phyloP scores from a whole-genome alignment of 53 echinoderm and acorn worm genomes.

The Antedon mediterranea region DNA sequence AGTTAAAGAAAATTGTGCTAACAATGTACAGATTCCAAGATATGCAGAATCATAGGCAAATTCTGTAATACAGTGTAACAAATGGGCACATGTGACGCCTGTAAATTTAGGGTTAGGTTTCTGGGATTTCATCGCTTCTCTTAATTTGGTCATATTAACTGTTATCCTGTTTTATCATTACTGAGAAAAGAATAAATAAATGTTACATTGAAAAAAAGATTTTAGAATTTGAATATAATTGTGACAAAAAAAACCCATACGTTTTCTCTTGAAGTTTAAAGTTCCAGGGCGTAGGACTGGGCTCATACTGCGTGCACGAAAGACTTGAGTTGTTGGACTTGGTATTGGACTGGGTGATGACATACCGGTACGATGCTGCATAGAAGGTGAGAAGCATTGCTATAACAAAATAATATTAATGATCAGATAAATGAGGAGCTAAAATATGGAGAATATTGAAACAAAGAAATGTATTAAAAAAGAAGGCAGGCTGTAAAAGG shows the following conservation, averaged over 20 bases:
- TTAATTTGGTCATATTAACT: too few relatives aligned
- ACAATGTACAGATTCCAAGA: neutral
- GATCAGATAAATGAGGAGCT: neutral
- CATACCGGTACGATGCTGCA: conserved; percentile 35
- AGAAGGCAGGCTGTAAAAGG: neutral
- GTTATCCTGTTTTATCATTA: too few relatives aligned
- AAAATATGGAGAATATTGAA: neutral
- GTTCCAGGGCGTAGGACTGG: conserved; percentile 82
- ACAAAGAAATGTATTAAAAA: conserved; percentile 1
- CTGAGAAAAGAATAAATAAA: too few relatives aligned
- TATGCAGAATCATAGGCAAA: neutral
- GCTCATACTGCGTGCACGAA: conserved; percentile 78
- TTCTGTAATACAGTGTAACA: too few relatives aligned
- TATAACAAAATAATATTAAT: conserved; percentile 9
- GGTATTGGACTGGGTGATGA: conserved; percentile 76
- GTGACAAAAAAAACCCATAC: conserved; percentile 23
- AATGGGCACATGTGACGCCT: too few relatives aligned
- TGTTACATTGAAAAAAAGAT: too few relatives aligned
- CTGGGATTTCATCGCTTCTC: too few relatives aligned
- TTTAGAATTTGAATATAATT: too few relatives aligned
- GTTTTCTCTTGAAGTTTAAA: conserved; percentile 78
- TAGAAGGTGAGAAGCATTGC: conserved; percentile 99
- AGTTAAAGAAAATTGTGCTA: neutral
- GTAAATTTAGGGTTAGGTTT: too few relatives aligned
- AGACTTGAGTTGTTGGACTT: conserved; percentile 73